Evolutionary conservation across 2,797 vertebrate genomes (phyloP), one percentile per base, ranked within the genome.

Genomic region (Melanotaenia parkinsoni): DNA sequence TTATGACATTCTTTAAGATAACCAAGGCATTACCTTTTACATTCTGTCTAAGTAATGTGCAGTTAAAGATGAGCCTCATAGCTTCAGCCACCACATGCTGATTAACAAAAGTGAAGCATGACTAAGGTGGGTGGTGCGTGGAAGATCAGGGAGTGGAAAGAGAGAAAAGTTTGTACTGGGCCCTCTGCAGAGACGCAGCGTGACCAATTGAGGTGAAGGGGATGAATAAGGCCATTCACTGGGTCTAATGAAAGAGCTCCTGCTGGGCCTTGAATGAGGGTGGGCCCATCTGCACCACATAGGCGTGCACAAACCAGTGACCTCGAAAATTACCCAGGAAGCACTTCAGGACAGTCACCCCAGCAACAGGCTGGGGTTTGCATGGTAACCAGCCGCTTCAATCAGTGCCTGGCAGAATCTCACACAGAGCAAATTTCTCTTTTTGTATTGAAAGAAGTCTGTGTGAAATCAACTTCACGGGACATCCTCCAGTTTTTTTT

Each of bases 251-350:
- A 95, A 95, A 94, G 93, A 87, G 87, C 91, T 91, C 93, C 94
- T 87, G 88, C 92, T 88, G 93, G 85, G 92, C 74, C 65, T 76
- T 92, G 90, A 93, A 93, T 94, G 92, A 93, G 91, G 92, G 90
- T 91, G 90, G 90, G 91, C 93, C 90, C 93, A 92, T 94, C 93
- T 93, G 93, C 88, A 92, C 73, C 92, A 91, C 91, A 90, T 91
- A 93, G 93, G 93, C 93, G 88, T 94, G 92, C 94, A 94, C 92
- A 93, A 95, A 94, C 93, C 93, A 93, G 93, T 95, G 93, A 95
- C 94, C 95, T 95, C 92, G 89, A 94, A 94, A 94, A 94, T 94
- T 94, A 93, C 93, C 92, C 92, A 94, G 94, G 93, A 95, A 94
- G 92, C 93, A 94, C 93, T 95, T 91, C 92, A 88, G 92, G 90